Percentiles rank a stretch among this genome's conserved stretches.
Conservation (phyloP, 2,888 invertebrate genomes). For the Dynastes maya region DNA sequence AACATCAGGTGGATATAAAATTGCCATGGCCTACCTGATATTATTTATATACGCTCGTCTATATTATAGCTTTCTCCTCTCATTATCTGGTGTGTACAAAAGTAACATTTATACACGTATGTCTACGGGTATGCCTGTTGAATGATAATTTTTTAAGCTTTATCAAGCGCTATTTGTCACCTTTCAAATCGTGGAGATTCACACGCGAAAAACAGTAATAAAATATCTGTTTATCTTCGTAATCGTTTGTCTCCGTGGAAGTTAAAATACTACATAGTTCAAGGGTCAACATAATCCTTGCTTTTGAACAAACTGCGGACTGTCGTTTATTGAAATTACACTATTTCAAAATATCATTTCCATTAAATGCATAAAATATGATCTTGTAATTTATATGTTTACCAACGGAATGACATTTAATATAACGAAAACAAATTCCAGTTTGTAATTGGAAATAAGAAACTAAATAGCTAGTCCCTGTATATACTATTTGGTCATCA, state of each 20-base stretch:
- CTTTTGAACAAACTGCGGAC: conserved; percentile 20
- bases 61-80: conserved; percentile 49
- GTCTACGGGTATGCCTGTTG: conserved; percentile 5
- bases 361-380: conserved; percentile 15
- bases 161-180: conserved; percentile 11
- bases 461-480: not conserved
- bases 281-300: conserved; percentile 41
- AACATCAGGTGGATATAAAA: conserved; percentile 50
- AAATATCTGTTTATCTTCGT: conserved; percentile 43
- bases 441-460: not conserved
- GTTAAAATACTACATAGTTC: conserved; percentile 46
- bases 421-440: not conserved
- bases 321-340: conserved; percentile 47
- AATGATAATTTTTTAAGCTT: conserved; percentile 3
- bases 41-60: conserved; percentile 10
- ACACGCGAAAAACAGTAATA: conserved; percentile 46
- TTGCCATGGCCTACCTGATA: conserved; percentile 50
- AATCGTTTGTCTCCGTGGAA: conserved; percentile 36
- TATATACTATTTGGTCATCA: not conserved
- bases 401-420: too few relatives aligned
- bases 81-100: conserved; percentile 8
- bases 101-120: conserved; percentile 11
- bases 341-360: conserved; percentile 39
- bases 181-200: conserved; percentile 31
- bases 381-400: conserved; percentile 26